Conservation (phyloP, 2,888 invertebrate genomes). For the Conomelus anceps region DNA sequence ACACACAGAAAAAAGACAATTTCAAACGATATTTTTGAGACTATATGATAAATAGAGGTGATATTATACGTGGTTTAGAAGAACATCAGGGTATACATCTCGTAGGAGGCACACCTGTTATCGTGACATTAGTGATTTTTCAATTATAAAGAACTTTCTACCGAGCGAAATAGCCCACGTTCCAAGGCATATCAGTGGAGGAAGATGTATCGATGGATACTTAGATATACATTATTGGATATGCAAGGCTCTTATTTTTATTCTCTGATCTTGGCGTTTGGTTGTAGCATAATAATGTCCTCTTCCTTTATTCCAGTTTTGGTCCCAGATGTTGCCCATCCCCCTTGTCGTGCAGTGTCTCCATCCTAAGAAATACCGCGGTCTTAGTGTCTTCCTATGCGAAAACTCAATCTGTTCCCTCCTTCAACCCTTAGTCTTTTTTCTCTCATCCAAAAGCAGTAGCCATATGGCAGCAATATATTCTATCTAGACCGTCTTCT, state of each 20-base stretch:
- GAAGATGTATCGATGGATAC: conserved; percentile 22
- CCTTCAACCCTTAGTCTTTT: background rate
- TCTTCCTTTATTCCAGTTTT: conserved; percentile 5
- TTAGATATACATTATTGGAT: conserved; percentile 32
- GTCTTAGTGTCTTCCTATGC: background rate
- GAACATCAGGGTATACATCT: background rate
- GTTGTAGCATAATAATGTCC: background rate
- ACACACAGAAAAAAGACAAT: background rate
- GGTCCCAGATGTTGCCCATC: conserved; percentile 13
- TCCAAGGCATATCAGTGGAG: conserved; percentile 7
- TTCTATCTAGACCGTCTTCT: background rate
- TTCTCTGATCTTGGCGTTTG: background rate
- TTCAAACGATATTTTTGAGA: background rate
- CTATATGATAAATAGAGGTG: background rate
- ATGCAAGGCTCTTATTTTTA: conserved; percentile 9
- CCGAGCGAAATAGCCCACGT: conserved; percentile 10
- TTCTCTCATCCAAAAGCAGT: background rate
- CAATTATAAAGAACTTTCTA: conserved; percentile 16
- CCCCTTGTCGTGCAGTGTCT: background rate
- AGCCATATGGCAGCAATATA: background rate
- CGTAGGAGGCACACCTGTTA: background rate
- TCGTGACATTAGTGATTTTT: conserved; percentile 22
- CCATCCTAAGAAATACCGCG: background rate
- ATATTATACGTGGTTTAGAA: background rate
- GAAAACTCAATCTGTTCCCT: background rate